Evolutionary conservation across 2,888 invertebrate species (phyloP).

Genomic region (Dryocosmus kuriphilus): DNA sequence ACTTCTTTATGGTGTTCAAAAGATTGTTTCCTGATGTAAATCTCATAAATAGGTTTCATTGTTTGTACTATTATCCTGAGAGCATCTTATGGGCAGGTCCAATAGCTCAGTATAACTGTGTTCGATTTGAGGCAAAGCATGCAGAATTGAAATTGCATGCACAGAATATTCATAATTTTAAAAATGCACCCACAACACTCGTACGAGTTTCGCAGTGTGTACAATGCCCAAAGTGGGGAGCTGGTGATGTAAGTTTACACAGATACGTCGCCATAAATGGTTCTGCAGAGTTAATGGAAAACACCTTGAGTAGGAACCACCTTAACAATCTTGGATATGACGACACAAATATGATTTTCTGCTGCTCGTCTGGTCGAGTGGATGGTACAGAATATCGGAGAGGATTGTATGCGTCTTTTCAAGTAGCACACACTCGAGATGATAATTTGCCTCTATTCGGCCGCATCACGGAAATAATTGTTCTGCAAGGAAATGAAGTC

Average conservation of each 20-base stretch:
- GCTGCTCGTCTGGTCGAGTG: slow-evolving; percentile 41
- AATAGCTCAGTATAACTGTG: neutral
- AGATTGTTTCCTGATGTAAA: neutral
- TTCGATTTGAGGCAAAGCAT: neutral
- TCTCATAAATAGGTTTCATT: neutral
- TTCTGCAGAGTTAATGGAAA: slow-evolving; percentile 44
- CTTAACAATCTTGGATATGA: slow-evolving; percentile 40
- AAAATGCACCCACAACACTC: neutral
- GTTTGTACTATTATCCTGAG: neutral
- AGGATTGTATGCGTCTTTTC: slow-evolving; percentile 47
- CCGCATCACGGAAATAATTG: slow-evolving; percentile 48
- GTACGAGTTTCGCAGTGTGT: neutral
- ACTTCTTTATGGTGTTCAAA: neutral
- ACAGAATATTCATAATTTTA: neutral
- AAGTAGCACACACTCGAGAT: slow-evolving; percentile 40
- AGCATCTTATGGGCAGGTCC: neutral
- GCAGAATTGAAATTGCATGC: neutral
- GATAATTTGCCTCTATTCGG: slow-evolving; percentile 51
- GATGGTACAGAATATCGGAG: slow-evolving; percentile 50
- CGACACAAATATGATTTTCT: slow-evolving; percentile 42
- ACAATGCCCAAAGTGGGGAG: neutral
- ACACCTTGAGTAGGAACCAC: slow-evolving; percentile 38
- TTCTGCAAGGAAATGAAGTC: slow-evolving; percentile 43
- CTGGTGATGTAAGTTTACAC: neutral
- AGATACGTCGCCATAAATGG: slow-evolving; percentile 2